A percentile compares a stretch with the other conserved stretches of the same genome.
phyloP scores from a whole-genome alignment of 1,140 invertebrate genomes.

The Choristoneura fumiferana region DNA sequence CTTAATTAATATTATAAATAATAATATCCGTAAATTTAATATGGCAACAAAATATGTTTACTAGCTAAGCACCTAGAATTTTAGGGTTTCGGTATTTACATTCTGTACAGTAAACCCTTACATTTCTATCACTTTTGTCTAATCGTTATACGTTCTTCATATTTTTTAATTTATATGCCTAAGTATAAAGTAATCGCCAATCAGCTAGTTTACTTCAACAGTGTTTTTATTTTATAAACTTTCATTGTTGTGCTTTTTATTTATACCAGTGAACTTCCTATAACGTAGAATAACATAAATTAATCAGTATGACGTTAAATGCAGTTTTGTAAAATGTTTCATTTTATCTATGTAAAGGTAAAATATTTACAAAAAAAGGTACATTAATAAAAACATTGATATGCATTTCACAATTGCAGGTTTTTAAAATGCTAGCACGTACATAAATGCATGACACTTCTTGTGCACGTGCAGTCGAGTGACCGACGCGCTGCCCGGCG shows the following conservation, averaged over 20 bases:
- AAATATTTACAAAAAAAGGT: constrained; percentile 67
- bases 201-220: constrained; percentile 57
- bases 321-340: constrained; percentile 46
- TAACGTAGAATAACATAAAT: background rate
- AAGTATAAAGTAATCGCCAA: constrained; percentile 64
- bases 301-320: constrained; percentile 35
- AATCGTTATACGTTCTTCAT: constrained; percentile 54
- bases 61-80: constrained; percentile 73
- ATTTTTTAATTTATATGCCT: constrained; percentile 11
- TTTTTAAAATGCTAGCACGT: constrained; percentile 16
- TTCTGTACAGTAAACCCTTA: constrained; percentile 59
- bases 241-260: no score
- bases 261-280: background rate
- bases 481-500: no score
- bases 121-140: constrained; percentile 50
- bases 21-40: constrained; percentile 73
- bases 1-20: constrained; percentile 72
- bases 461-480: no score
- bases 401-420: constrained; percentile 62
- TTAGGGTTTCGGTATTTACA: constrained; percentile 70
- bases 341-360: constrained; percentile 39
- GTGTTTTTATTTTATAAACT: constrained; percentile 19
- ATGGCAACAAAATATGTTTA: constrained; percentile 75
- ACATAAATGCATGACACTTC: constrained; percentile 22
- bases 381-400: constrained; percentile 52